A percentile compares a stretch with the other conserved stretches of the same genome.
Conservation (phyloP, 2,113 vertebrate genomes). For the Centropus bengalensis region DNA sequence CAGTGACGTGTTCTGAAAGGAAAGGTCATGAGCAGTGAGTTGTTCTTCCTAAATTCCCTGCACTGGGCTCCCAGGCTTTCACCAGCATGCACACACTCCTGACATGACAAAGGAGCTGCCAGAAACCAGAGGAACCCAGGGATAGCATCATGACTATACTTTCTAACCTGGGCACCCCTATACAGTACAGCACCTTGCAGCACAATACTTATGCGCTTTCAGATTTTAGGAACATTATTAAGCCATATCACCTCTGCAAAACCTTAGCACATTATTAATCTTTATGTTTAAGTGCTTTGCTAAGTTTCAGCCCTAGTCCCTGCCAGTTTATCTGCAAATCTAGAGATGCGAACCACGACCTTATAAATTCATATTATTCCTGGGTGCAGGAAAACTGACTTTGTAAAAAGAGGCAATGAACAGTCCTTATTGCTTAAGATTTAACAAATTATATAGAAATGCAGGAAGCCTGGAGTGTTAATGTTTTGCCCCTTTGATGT, state of each 20-base stretch:
- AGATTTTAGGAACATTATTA: not conserved
- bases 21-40: slow-evolving; percentile 8
- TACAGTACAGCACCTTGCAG: not conserved
- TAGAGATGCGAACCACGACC: not conserved
- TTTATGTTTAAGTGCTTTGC: not conserved
- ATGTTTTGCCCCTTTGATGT: not conserved
- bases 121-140: accelerated
- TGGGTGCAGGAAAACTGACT: not conserved
- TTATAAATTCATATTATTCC: not conserved
- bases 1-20: not conserved
- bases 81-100: not conserved
- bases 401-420: not conserved
- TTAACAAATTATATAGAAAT: not conserved
- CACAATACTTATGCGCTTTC: not conserved
- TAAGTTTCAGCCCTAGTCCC: not conserved
- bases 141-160: accelerated
- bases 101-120: not conserved
- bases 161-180: not conserved
- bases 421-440: not conserved
- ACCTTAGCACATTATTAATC: not conserved
- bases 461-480: accelerated
- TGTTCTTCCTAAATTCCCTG: not conserved
- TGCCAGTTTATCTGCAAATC: not conserved
- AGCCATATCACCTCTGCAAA: not conserved
- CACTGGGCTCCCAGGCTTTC: not conserved